Percentiles rank a stretch among this genome's conserved stretches.
Conservation (phyloP, 2,113 vertebrate species). For the Trachemys scripta region DNA sequence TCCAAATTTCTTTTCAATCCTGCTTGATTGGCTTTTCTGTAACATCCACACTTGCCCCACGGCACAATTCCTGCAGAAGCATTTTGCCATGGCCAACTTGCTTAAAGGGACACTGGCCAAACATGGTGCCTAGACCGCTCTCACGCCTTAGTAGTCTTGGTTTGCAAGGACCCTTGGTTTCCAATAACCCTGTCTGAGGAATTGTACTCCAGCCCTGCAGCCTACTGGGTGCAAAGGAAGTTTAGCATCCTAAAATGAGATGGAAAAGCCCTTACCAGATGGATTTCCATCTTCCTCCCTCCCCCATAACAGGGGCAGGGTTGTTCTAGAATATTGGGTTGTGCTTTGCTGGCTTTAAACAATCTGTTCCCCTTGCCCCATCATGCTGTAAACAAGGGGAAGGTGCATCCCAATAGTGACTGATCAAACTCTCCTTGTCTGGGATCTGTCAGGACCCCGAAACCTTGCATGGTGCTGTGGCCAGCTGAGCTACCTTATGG, state of each 20-base stretch:
- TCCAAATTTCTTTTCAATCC: background rate
- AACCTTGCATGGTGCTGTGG: background rate
- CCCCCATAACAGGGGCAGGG: background rate
- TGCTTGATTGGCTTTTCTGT: background rate
- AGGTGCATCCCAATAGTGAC: background rate
- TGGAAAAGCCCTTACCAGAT: too few relatives aligned
- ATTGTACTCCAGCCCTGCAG: background rate
- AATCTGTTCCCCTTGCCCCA: background rate
- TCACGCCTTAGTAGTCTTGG: background rate
- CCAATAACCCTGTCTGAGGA: background rate
- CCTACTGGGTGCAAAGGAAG: background rate
- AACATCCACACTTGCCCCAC: too few relatives aligned
- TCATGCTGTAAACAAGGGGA: background rate
- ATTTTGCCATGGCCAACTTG: too few relatives aligned
- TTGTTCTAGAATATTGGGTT: background rate
- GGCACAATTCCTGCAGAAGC: background rate
- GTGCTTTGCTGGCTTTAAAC: background rate
- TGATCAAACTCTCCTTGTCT: background rate
- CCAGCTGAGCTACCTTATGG: background rate
- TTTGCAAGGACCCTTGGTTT: background rate
- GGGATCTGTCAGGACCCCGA: background rate
- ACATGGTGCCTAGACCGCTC: background rate
- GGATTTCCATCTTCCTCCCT: background rate
- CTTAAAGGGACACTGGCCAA: background rate
- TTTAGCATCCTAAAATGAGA: background rate